Evolutionary conservation across 35 echinoderm and acorn worm species (phyloP), one percentile per base, ranked within the genome.

Genomic region (Apostichopus japonicus): DNA sequence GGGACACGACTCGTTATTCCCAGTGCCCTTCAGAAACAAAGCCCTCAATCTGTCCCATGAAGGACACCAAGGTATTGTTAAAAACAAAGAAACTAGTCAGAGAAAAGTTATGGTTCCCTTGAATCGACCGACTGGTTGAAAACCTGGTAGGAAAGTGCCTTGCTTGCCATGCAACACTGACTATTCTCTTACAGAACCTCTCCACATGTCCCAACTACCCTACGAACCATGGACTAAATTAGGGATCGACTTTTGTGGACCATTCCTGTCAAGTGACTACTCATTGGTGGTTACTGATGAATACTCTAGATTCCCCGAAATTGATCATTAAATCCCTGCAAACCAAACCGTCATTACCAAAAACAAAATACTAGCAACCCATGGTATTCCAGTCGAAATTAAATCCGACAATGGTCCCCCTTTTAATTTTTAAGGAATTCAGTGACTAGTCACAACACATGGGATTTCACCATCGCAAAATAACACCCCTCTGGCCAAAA

Each of bases 401-500:
- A 91, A 77, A 55, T 77, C 77, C n/a, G 9, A 92, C 23, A 89
- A 89, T 67, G 58, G 86, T 15, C 86, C 59, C n/a, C 56, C 86
- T 16, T 89, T 89, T 72, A 10, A 72, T 65, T 44, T 44, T 4
- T 57, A 67, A 44, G 65, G 58, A 72, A 93, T 94, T 84, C 78
- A 90, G 14, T 44, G 65, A 79, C 55, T 65, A 72, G 13, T 15
- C 90, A 0, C 57, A 95, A 81, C 94, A 95, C 59, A 72, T 92
- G 23, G 94, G 94, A 33, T 98, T 95, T 84, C 44, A 84, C 71
- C 94, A 98, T 79, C 92, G 83, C 15, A 95, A 93, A 87, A 87
- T 98, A 7, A 98, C 90, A 9, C 94, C 94, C 6, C 65, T 89
- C 25, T 98, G 96, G 92, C 94, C 96, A 80, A 86, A 92, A 72